Conservation (phyloP, 1,140 invertebrate species). For the Eupeodes corollae region DNA sequence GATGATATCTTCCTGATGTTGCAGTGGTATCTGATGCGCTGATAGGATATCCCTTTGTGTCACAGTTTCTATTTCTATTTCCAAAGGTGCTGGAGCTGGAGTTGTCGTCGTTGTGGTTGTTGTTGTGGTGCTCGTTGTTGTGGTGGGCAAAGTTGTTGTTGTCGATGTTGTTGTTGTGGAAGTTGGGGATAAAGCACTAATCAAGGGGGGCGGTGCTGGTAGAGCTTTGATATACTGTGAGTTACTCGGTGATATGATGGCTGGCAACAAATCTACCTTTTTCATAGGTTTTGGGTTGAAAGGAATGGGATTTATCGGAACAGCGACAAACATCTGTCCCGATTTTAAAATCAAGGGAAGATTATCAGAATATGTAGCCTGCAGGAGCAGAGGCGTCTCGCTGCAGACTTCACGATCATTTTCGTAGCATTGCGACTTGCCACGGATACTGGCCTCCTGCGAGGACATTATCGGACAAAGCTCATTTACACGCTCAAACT, state of each 20-base stretch:
- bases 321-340: slow-evolving; percentile 17
- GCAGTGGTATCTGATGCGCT: background rate
- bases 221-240: slow-evolving; percentile 19
- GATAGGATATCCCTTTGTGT: background rate
- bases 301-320: slow-evolving; percentile 16
- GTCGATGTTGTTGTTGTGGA: slow-evolving; percentile 8
- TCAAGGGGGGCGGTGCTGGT: slow-evolving; percentile 8
- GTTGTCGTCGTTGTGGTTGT: slow-evolving; percentile 5
- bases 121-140: background rate
- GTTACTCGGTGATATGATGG: background rate
- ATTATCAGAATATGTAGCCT: slow-evolving; percentile 17
- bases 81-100: background rate
- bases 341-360: slow-evolving; percentile 17
- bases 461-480: slow-evolving; percentile 52
- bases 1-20: slow-evolving; percentile 4
- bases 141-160: slow-evolving; percentile 7
- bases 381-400: slow-evolving; percentile 37
- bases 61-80: background rate
- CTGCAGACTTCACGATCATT: slow-evolving; percentile 40
- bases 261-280: slow-evolving; percentile 15
- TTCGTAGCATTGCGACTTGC: slow-evolving; percentile 45
- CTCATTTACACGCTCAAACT: slow-evolving; percentile 51
- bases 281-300: slow-evolving; percentile 17
- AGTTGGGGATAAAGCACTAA: slow-evolving; percentile 7
- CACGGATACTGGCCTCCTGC: slow-evolving; percentile 55